Evolutionary conservation across 2,797 vertebrate species (phyloP).

Genomic region (Phataginus tricuspis): DNA sequence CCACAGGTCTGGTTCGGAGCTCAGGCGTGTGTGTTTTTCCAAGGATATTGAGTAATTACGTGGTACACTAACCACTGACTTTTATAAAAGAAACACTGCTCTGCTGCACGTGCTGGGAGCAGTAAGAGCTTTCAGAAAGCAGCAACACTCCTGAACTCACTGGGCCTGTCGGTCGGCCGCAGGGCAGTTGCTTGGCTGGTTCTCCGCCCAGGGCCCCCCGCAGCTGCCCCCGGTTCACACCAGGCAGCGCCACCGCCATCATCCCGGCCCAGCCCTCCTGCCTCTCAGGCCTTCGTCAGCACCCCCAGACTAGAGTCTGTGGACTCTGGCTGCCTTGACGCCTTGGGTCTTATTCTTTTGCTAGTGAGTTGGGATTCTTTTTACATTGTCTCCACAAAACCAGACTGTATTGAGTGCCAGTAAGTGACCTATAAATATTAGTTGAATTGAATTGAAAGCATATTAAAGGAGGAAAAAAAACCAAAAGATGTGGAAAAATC

Average conservation of each 20-base stretch:
- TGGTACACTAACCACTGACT: neutral
- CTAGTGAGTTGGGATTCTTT: neutral
- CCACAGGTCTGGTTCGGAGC: neutral
- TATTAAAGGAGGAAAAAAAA: neutral
- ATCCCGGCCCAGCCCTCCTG: neutral
- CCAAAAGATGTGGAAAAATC: neutral
- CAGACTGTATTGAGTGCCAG: neutral
- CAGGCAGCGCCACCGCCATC: too few relatives aligned
- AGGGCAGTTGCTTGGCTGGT: too few relatives aligned
- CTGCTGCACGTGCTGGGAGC: rapidly evolving
- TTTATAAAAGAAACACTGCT: neutral
- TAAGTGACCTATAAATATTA: neutral
- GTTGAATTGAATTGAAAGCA: neutral
- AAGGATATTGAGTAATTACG: neutral
- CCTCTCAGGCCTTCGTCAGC: neutral
- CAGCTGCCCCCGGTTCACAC: rapidly evolving
- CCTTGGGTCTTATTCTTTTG: neutral
- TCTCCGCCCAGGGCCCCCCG: neutral
- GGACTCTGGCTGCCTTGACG: neutral
- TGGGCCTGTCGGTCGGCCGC: too few relatives aligned
- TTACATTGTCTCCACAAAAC: neutral
- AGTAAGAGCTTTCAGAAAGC: neutral
- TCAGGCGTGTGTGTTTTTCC: neutral
- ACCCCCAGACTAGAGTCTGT: neutral
- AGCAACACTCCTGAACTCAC: neutral